phyloP scores from a whole-genome alignment of 2,113 vertebrate species.

The Amphiprion percula region DNA sequence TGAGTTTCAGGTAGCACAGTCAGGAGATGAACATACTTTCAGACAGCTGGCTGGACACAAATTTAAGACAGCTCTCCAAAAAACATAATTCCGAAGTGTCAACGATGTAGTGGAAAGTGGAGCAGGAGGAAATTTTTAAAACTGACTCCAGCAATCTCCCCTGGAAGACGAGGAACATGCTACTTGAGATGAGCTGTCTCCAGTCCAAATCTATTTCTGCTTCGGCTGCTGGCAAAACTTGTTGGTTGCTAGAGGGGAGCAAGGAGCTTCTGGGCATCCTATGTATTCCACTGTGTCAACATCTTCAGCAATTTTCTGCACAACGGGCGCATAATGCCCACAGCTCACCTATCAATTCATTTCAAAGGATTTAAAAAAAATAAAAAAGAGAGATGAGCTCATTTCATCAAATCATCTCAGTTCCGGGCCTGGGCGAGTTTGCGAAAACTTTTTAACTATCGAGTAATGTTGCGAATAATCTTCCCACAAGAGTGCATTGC shows the following conservation, averaged over 20 bases:
- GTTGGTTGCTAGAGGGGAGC: constrained; percentile 54
- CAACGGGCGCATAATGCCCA: constrained; percentile 50
- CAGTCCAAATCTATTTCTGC: constrained; percentile 76
- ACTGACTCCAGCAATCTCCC: constrained; percentile 54
- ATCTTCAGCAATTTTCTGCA: constrained; percentile 66
- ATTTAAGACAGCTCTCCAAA: constrained; percentile 23
- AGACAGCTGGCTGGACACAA: constrained; percentile 32
- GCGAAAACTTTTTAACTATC: constrained; percentile 25
- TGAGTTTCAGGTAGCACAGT: neutral
- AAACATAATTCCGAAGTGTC: constrained; percentile 57
- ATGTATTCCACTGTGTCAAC: constrained; percentile 57
- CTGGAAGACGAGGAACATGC: constrained; percentile 50
- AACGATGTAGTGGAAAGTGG: constrained; percentile 47
- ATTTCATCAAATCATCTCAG: constrained; percentile 40
- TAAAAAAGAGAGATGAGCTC: constrained; percentile 4
- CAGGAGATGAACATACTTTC: constrained; percentile 9
- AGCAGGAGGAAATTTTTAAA: constrained; percentile 61
- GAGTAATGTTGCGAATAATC: constrained; percentile 23
- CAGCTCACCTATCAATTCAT: constrained; percentile 51
- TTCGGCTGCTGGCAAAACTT: constrained; percentile 60
- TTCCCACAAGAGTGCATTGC: constrained; percentile 1
- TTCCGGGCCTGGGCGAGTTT: constrained; percentile 10
- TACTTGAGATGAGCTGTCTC: constrained; percentile 69
- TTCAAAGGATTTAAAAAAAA: constrained; percentile 44
- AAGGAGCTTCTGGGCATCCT: constrained; percentile 59